Base-by-base conservation (phyloP, 1,140 invertebrate species). In the Akabosia matsudoensis region DNA sequence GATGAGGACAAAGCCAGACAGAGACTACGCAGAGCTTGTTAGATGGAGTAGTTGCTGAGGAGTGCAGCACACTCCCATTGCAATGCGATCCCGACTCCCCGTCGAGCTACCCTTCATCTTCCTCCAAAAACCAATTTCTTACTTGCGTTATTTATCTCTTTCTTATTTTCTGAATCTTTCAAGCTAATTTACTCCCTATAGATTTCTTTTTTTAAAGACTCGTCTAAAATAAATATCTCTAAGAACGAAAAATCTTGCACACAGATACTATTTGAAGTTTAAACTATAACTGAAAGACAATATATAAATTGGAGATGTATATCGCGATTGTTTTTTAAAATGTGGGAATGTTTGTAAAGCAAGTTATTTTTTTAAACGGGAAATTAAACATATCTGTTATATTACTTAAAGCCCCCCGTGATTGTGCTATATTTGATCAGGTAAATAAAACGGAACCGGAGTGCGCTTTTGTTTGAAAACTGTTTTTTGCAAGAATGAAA, bases 81-180 rank as follows among this genome's bases (percentile, higher is more conserved):
- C 54, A 61, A 61, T 14, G 14, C 14, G 24, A n/a, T 24, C 54
- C 14, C 14, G 61, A 67, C 61, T 67, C 61, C 61, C 61, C 28
- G 61, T 7, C 22, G 61, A 7, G 76, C 45, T 73, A 51, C 30
- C 31, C 76, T 54, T 71, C 76, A 73, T 76, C 75, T 73, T 73
- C 24, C 30, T 34, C 14, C 24, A 24, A 56, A 77, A 77, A 77
- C 73, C 76, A 73, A 77, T 74, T 77, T 77, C 76, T 74, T 74
- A 14, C 34, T 64, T n/a, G 30, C 4, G 33, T 77, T 74, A 74
- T 77, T 74, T 77, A 76, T 76, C 71, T 76, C 70, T 70, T 67
- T 56, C 52, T 76, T 72, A 52, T 74, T 51, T 45, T 56, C 72
- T 56, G 18, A 67, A 67, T 67, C 61, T n/a, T n/a, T 67, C 61